Base-by-base conservation (phyloP, 2,113 vertebrate species). In the Neodontobutis hainanensis region DNA sequence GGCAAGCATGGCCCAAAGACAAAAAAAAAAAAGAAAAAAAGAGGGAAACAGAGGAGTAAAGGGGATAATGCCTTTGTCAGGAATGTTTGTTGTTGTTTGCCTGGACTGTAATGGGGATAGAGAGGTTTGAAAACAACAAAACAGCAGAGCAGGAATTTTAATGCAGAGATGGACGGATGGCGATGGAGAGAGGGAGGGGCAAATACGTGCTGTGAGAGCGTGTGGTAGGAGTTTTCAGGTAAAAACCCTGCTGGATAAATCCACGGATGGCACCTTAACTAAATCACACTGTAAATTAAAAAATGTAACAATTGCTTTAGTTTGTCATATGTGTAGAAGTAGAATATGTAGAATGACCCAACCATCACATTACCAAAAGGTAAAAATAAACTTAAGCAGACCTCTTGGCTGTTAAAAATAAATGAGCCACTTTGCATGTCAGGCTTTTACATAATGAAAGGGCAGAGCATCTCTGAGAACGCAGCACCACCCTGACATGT, bases 161-260 rank as follows among this genome's bases (percentile, higher is more conserved):
- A 68, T 78, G 88, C 80, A 76, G 81, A 70, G 75, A 67, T 42
- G 70, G 83, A 70, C 42, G 83, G 74, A 80, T 80, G 70, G 84
- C 27, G 46, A 65, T 72, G 73, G 77, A 73, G 77, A 68, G 72
- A 75, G 77, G 87, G 82, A 77, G 82, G 80, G 84, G 75, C 35
- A 12, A 56, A 61, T 74, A 60, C 62, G 61, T 84, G 75, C 74
- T 78, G 65, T 42, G 11, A 64, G 78, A 52, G 77, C 53, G 68
- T 81, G 82, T 81, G 85, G 82, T 80, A 62, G 64, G 76, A 84
- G 82, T 83, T 74, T 85, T 87, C 73, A 85, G 79, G 85, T 87
- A 83, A 87, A 78, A 76, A 80, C 73, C 74, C 49, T 73, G 77
- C 65, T 56, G 48, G 36, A 80, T 67, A 61, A 81, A 77, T 43